These are phyloP conservation scores for Tachysurus fulvidraco DNA, from an alignment of 2,113 vertebrate genomes.

Conservation along the genomic window DNA sequence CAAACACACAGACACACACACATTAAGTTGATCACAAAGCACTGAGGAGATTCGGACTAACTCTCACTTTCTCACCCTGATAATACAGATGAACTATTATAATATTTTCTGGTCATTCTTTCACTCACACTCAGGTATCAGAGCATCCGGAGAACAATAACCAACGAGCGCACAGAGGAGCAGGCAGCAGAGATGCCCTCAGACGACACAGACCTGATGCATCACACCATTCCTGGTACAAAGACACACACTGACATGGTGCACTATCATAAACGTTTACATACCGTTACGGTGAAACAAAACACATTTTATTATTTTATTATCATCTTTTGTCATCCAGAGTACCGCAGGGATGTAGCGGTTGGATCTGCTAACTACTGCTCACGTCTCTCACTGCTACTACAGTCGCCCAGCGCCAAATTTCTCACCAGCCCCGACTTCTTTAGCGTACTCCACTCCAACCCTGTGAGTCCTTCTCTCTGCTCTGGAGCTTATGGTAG, in stretches of 20 bases:
- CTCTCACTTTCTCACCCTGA: neutral
- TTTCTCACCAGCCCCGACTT: constrained; percentile 98
- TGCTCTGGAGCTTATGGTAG: neutral
- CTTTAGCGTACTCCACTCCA: constrained; percentile 98
- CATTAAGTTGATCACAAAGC: neutral
- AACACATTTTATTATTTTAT: no score
- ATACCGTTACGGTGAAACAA: neutral
- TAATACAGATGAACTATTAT: neutral
- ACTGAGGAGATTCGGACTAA: neutral
- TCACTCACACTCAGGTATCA: constrained; percentile 79
- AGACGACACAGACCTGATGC: constrained; percentile 68
- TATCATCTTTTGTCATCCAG: constrained; percentile 63
- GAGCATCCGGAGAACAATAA: constrained; percentile 96
- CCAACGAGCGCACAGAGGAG: constrained; percentile 85
- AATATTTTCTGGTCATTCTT: neutral
- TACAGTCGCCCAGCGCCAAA: constrained; percentile 93
- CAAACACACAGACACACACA: constrained; percentile 6
- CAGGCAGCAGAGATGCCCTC: constrained; percentile 67
- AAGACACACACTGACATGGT: neutral
- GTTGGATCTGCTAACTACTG: constrained; percentile 84
- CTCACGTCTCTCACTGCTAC: constrained; percentile 85
- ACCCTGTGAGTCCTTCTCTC: constrained; percentile 81
- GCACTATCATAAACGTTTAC: neutral
- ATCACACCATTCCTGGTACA: constrained; percentile 63
- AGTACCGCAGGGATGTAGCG: constrained; percentile 86